phyloP scores from a whole-genome alignment of 2,888 invertebrate species.

The Liodrosophila aerea region DNA sequence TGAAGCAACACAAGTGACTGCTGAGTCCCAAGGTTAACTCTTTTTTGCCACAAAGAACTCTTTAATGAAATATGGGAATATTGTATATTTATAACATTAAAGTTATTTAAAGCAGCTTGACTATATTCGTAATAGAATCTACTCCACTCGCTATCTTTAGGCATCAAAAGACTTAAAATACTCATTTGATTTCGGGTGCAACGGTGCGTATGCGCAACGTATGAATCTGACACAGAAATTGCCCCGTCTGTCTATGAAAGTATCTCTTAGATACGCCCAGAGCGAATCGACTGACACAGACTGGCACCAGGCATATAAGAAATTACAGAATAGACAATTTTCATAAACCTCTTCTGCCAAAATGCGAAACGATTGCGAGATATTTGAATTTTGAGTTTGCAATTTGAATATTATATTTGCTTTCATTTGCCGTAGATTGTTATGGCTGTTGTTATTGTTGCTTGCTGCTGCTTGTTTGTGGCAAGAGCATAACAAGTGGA shows the following conservation, averaged over 20 bases:
- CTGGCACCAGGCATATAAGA: not conserved
- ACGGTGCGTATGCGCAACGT: conserved; percentile 51
- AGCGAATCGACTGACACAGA: conserved; percentile 1
- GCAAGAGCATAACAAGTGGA: conserved; percentile 29
- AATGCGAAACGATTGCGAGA: conserved; percentile 28
- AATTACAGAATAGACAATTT: conserved; percentile 16
- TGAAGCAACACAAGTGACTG: too few relatives aligned
- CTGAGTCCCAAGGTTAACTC: too few relatives aligned
- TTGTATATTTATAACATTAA: too few relatives aligned
- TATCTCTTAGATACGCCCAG: conserved; percentile 1
- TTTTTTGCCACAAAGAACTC: too few relatives aligned
- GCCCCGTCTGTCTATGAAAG: not conserved
- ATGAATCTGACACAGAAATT: conserved; percentile 10
- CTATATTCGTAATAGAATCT: too few relatives aligned
- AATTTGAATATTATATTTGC: conserved; percentile 6
- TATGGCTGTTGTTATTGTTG: conserved; percentile 14
- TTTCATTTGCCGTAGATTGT: conserved; percentile 16
- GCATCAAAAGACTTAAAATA: conserved; percentile 6
- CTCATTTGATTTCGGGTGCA: conserved; percentile 32
- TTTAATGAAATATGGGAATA: too few relatives aligned
- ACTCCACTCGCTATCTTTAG: too few relatives aligned
- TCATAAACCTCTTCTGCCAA: conserved; percentile 21
- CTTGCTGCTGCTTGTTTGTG: conserved; percentile 13
- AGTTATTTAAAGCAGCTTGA: too few relatives aligned
- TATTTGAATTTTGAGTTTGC: conserved; percentile 19